Percentiles rank a stretch among this genome's conserved stretches.
phyloP scores from a whole-genome alignment of 2,888 invertebrate genomes.

The Cosmia pyralina region DNA sequence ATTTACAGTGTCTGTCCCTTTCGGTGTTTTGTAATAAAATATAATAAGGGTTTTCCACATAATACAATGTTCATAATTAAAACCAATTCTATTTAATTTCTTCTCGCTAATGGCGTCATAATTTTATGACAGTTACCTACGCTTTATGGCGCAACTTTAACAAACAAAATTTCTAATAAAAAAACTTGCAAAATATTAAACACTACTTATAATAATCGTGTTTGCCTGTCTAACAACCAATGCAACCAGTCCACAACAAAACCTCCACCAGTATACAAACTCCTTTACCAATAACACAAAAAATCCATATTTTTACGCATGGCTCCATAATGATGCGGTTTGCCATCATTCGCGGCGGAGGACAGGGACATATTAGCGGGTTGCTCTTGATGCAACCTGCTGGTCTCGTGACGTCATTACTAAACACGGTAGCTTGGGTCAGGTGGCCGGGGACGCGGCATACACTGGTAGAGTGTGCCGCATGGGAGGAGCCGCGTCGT shows the following conservation, averaged over 20 bases:
- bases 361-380: slow-evolving; percentile 75
- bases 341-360: slow-evolving; percentile 66
- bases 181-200: too few species aligned
- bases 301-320: slow-evolving; percentile 60
- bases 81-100: not conserved
- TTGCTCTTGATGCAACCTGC: slow-evolving; percentile 50
- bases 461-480: too few species aligned
- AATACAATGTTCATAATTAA: slow-evolving; percentile 21
- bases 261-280: slow-evolving; percentile 15
- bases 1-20: slow-evolving; percentile 37
- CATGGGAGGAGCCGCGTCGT: too few species aligned
- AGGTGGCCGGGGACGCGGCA: slow-evolving; percentile 6
- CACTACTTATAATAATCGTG: too few species aligned
- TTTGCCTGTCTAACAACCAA: not conserved
- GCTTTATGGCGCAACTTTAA: not conserved
- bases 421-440: slow-evolving; percentile 55
- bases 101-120: not conserved
- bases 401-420: slow-evolving; percentile 54
- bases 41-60: slow-evolving; percentile 13
- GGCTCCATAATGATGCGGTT: slow-evolving; percentile 68
- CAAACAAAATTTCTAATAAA: too few species aligned
- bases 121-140: not conserved
- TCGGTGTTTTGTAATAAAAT: slow-evolving; percentile 22
- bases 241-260: too few species aligned
- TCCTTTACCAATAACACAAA: slow-evolving; percentile 51